Conservation (phyloP, 2,797 vertebrate genomes). For the Ispidina lecontei region DNA sequence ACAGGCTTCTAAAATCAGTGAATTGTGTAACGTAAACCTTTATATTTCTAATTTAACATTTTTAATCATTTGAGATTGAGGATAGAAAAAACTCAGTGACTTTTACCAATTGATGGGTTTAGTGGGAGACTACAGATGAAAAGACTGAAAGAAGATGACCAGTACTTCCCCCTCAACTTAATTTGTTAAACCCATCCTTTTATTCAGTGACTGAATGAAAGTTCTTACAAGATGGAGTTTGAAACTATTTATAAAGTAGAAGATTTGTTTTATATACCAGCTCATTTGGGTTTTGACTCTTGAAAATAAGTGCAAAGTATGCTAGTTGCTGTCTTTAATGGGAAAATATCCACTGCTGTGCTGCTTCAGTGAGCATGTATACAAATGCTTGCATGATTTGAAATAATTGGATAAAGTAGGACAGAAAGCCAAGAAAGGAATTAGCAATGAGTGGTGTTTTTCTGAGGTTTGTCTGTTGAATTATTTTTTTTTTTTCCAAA, state of each 20-base stretch:
- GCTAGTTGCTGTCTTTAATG: background rate
- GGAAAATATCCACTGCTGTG: background rate
- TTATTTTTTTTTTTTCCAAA: background rate
- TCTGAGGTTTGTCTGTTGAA: background rate
- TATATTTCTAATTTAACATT: background rate
- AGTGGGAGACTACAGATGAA: background rate
- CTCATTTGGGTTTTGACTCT: background rate
- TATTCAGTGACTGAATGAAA: background rate
- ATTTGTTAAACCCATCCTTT: background rate
- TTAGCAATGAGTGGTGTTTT: background rate
- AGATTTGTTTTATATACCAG: background rate
- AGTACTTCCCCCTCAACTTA: fast-evolving
- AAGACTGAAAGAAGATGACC: no score
- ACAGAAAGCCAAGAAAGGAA: background rate
- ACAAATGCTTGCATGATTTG: background rate
- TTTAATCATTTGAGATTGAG: background rate
- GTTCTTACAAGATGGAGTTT: background rate
- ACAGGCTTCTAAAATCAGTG: background rate
- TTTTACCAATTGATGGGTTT: background rate
- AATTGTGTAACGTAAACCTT: background rate
- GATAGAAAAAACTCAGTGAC: background rate
- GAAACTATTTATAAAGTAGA: background rate
- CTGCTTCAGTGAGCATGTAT: background rate
- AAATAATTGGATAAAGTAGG: background rate
- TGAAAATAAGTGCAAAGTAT: background rate